Percentiles rank a stretch among this genome's conserved stretches.
These are phyloP conservation scores for Synanthedon vespiformis DNA, from an alignment of 2,888 invertebrate species.

Conservation along the genomic window DNA sequence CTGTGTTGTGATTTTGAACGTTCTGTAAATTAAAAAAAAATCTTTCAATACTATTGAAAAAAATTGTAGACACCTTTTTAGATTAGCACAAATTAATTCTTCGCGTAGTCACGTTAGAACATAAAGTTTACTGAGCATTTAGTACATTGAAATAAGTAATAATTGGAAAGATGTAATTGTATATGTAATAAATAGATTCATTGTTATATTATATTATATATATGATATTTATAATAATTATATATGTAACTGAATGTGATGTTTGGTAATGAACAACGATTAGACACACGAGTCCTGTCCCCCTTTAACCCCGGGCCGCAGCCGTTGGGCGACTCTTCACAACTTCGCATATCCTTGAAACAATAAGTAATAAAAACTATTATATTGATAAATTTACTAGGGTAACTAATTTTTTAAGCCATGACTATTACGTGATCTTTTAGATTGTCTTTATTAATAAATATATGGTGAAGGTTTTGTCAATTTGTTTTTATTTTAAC, in stretches of 20 bases:
- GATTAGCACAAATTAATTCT: constrained; percentile 63
- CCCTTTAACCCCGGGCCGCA: constrained; percentile 8
- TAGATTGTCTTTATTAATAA: constrained; percentile 72
- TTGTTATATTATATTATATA: constrained; percentile 59
- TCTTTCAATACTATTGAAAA: constrained; percentile 52
- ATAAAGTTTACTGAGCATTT: constrained; percentile 57
- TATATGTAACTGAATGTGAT: constrained; percentile 50
- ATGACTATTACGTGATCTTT: constrained; percentile 71
- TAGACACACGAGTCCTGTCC: constrained; percentile 46
- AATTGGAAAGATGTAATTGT: constrained; percentile 51
- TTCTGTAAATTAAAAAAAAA: constrained; percentile 66
- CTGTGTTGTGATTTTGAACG: constrained; percentile 72
- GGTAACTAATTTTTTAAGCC: constrained; percentile 71
- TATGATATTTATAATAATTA: constrained; percentile 42
- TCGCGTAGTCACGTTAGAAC: constrained; percentile 66
- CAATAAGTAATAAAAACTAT: constrained; percentile 64
- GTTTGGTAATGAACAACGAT: constrained; percentile 64
- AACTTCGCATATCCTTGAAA: constrained; percentile 71
- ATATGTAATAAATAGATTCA: constrained; percentile 55
- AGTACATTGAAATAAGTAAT: constrained; percentile 54
- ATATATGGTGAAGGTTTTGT: constrained; percentile 71
- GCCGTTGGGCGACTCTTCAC: constrained; percentile 50
- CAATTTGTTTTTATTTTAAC: constrained; percentile 54
- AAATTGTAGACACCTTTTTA: constrained; percentile 63
- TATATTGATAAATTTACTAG: constrained; percentile 70